These are phyloP conservation scores for Albula goreensis DNA, from an alignment of 2,113 vertebrate genomes.

Conservation along the genomic window DNA sequence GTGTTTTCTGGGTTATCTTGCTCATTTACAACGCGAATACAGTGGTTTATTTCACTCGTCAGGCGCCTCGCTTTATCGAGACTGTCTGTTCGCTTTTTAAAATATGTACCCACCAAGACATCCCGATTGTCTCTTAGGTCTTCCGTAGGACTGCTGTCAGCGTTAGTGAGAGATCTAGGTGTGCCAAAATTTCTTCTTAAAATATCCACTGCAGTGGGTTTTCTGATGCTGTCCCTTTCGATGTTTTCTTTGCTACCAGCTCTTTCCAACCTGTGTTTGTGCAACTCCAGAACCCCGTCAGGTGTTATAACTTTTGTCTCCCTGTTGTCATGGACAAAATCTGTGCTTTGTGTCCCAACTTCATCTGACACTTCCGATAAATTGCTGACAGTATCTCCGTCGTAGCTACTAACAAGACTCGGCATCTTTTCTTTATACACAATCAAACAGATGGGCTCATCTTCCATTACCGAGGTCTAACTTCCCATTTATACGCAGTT, in stretches of 20 bases:
- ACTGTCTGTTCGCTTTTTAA: slow-evolving; percentile 21
- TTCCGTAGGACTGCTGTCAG: slow-evolving; percentile 21
- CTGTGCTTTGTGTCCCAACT: slow-evolving; percentile 54
- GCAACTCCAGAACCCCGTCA: slow-evolving; percentile 34
- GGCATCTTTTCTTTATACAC: slow-evolving; percentile 58
- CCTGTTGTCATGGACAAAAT: slow-evolving; percentile 48
- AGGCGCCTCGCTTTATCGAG: slow-evolving; percentile 39
- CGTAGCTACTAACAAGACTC: slow-evolving; percentile 54
- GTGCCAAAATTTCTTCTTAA: slow-evolving; percentile 62
- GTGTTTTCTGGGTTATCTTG: slow-evolving; percentile 15
- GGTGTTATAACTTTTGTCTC: slow-evolving; percentile 28
- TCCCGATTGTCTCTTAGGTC: slow-evolving; percentile 26
- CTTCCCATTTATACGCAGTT: slow-evolving; percentile 64
- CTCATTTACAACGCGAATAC: slow-evolving; percentile 37
- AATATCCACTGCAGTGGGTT: slow-evolving; percentile 34
- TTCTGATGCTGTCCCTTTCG: slow-evolving; percentile 37
- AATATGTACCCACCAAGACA: slow-evolving; percentile 25
- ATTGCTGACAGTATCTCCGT: slow-evolving; percentile 53
- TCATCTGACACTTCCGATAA: slow-evolving; percentile 55
- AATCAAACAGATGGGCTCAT: slow-evolving; percentile 71
- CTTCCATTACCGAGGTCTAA: slow-evolving; percentile 76
- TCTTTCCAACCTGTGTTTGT: slow-evolving; percentile 37
- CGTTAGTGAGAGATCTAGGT: background rate
- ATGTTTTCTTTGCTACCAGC: slow-evolving; percentile 48
- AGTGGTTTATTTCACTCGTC: slow-evolving; percentile 27